Base-by-base conservation (phyloP, 2,888 invertebrate genomes). In the Chironomus tentans region DNA sequence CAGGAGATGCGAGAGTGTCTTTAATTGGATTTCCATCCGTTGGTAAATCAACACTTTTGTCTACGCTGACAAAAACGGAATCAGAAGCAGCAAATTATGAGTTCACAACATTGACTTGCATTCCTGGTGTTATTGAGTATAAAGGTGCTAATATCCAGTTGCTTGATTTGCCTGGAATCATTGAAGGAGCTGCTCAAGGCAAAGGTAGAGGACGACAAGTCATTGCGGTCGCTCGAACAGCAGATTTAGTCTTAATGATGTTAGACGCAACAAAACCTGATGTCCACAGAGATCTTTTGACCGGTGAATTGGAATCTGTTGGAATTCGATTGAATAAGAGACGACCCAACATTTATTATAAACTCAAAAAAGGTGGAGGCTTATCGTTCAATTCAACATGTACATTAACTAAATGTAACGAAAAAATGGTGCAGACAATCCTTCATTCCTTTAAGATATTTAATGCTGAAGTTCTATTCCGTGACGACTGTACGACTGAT, bases 221-320 rank as follows among this genome's bases (percentile, higher is more conserved):
- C 10, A 99, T 99, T 83, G 98, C 99, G 13, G 99, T 99, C 7
- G 99, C 98, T 0, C 88, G 99, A 80, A 99, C 99, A 3, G 96
- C 98, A 0, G 99, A 99, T 85, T 86, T 99, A 79, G 96, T 99
- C 50, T 87, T 99, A 28, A 99, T 99, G 94, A 99, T 99, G 98
- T 85, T 99, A 82, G 99, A 99, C 82, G 98, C 99, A 0, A 97
- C 97, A 0, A 99, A 99, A 84, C 96, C 97, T 76, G 97, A 98
- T 81, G 94, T 97, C 62, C 99, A 99, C 83, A 89, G 95, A 77
- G 90, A 92, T 78, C 86, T 98, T 76, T 86, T 99, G 38, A 98
- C 98, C 83, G 91, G 88, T 78, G 99, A 99, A 83, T 87, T 99
- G 83, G 99, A 99, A 86, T 93, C 94, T 80, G 98, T 99, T 46